Conservation (phyloP, 2,888 invertebrate species). For the Chrysopilus asiliformis region DNA sequence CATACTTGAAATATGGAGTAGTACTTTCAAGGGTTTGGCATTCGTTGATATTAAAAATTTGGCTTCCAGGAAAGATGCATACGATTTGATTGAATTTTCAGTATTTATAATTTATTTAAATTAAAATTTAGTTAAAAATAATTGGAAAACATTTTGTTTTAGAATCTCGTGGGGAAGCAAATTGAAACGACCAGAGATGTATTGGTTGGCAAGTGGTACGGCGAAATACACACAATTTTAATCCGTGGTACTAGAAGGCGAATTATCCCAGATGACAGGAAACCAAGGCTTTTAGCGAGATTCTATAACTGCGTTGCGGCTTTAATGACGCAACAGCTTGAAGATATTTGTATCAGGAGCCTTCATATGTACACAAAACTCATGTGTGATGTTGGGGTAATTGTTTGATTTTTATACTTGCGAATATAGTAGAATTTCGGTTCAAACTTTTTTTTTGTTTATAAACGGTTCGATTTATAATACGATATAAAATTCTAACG, state of each 20-base stretch:
- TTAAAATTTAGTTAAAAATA: too few relatives aligned
- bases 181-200: conserved; percentile 54
- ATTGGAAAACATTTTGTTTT: conserved; percentile 2
- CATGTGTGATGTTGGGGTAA: conserved; percentile 62
- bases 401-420: conserved; percentile 11
- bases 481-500: too few relatives aligned
- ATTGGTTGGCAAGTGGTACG: conserved; percentile 43
- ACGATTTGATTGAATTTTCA: conserved; percentile 30
- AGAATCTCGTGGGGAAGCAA: conserved; percentile 39
- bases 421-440: too few relatives aligned
- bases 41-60: conserved; percentile 34
- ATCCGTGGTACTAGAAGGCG: conserved; percentile 51
- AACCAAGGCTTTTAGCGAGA: conserved; percentile 50
- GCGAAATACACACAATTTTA: conserved; percentile 29
- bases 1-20: conserved; percentile 68
- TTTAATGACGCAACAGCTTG: conserved; percentile 79
- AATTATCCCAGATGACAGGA: conserved; percentile 48
- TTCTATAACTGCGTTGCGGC: conserved; percentile 78
- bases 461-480: too few relatives aligned
- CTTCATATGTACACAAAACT: conserved; percentile 64
- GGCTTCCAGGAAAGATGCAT: conserved; percentile 23
- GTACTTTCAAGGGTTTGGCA: conserved; percentile 47
- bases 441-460: too few relatives aligned
- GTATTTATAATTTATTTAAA: conserved; percentile 24
- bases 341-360: conserved; percentile 66